phyloP scores from a whole-genome alignment of 2,888 invertebrate species.

The Hedychridium roseum region DNA sequence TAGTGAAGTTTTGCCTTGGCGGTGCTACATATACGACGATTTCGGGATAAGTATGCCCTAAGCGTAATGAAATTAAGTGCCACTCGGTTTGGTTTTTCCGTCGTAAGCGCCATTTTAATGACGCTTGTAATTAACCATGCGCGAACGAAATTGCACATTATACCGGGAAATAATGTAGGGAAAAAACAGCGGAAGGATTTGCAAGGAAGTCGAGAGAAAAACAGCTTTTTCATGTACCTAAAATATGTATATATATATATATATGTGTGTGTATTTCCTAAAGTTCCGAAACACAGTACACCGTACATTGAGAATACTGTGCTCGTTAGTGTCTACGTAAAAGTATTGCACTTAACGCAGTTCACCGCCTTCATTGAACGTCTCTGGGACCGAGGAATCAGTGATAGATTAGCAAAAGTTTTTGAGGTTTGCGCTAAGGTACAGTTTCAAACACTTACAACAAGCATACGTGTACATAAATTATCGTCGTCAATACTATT shows the following conservation, averaged over 20 bases:
- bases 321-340: conserved; percentile 26
- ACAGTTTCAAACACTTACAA: no score
- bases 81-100: conserved; percentile 19
- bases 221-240: conserved; percentile 33
- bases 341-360: conserved; percentile 22
- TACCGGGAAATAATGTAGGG: conserved; percentile 8
- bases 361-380: no score
- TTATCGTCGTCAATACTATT: neutral
- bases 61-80: conserved; percentile 26
- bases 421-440: no score
- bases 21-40: no score
- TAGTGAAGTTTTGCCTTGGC: no score
- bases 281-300: no score
- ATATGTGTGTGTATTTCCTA: conserved; percentile 10
- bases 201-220: neutral
- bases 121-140: conserved; percentile 22
- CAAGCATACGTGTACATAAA: no score
- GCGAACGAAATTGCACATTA: conserved; percentile 22
- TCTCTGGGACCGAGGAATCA: no score
- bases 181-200: neutral
- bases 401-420: no score
- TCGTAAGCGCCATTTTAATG: conserved; percentile 26
- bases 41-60: no score
- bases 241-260: conserved; percentile 37
- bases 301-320: no score